Evolutionary conservation across 2,797 vertebrate species (phyloP).

Genomic region (Onychomys arenicola): DNA sequence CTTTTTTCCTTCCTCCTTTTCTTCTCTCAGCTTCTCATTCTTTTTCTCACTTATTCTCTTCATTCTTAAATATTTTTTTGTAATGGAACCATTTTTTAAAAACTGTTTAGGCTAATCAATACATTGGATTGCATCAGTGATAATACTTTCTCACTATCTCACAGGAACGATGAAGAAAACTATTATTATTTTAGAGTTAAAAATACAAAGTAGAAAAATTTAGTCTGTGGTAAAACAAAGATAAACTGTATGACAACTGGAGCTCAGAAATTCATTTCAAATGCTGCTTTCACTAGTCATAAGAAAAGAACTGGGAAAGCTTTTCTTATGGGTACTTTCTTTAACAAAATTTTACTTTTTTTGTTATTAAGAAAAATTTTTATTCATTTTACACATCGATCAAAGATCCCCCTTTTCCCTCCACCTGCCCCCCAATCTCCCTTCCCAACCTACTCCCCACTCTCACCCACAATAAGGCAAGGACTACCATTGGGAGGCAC

Average conservation of each 20-base stretch:
- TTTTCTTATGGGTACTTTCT: background rate
- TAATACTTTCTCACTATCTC: background rate
- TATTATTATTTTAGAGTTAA: background rate
- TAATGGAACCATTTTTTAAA: background rate
- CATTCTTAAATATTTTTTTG: background rate
- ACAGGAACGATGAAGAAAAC: background rate
- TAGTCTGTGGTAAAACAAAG: conserved; percentile 17
- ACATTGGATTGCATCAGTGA: background rate
- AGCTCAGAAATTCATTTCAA: background rate
- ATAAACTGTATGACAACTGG: background rate
- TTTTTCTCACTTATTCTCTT: background rate
- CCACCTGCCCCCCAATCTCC: no score
- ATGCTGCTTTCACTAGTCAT: background rate
- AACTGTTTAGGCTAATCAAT: background rate
- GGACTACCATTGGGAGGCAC: no score
- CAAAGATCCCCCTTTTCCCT: no score
- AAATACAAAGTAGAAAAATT: background rate
- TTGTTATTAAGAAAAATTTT: no score
- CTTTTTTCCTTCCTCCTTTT: background rate
- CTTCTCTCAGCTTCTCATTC: fast-evolving
- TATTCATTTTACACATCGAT: no score
- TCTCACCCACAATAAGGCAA: no score
- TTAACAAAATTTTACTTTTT: no score
- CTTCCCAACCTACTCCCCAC: no score
- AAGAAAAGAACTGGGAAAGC: background rate